Evolutionary conservation across 2,113 vertebrate species (phyloP).

Genomic region (Cygnus atratus): DNA sequence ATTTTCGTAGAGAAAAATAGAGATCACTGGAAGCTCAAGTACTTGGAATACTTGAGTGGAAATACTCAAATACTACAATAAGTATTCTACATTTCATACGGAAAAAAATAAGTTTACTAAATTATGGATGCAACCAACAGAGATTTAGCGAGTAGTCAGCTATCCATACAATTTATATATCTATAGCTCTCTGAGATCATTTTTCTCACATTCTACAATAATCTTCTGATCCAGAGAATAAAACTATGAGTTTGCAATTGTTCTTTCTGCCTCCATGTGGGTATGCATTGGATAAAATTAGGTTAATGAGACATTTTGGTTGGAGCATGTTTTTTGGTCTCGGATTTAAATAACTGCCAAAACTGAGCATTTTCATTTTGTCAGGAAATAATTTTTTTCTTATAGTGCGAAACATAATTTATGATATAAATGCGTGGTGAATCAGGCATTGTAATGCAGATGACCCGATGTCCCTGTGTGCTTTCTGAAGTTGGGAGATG

Average conservation of each 20-base stretch:
- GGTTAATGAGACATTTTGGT: not conserved
- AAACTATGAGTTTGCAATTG: not conserved
- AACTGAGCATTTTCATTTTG: not conserved
- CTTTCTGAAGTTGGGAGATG: conserved; percentile 29
- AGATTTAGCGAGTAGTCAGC: not conserved
- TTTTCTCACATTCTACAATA: not conserved
- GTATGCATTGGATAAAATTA: conserved; percentile 11
- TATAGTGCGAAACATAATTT: not conserved
- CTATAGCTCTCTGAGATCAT: not conserved
- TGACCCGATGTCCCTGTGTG: not conserved
- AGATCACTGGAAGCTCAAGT: not conserved
- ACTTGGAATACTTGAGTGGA: not conserved
- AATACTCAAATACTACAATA: not conserved
- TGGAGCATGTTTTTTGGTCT: not conserved
- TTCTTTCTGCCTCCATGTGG: not conserved
- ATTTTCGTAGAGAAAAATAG: not conserved
- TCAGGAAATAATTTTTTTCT: conserved; percentile 34
- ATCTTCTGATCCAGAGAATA: not conserved
- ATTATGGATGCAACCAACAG: not conserved
- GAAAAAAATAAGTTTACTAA: not conserved
- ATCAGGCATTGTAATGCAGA: conserved; percentile 42
- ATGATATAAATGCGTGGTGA: not conserved
- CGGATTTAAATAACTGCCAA: not conserved
- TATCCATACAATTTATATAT: not conserved
- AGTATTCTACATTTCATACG: not conserved